Evolutionary conservation across 2,797 vertebrate genomes (phyloP).

Genomic region (Macroramphosus scolopax): DNA sequence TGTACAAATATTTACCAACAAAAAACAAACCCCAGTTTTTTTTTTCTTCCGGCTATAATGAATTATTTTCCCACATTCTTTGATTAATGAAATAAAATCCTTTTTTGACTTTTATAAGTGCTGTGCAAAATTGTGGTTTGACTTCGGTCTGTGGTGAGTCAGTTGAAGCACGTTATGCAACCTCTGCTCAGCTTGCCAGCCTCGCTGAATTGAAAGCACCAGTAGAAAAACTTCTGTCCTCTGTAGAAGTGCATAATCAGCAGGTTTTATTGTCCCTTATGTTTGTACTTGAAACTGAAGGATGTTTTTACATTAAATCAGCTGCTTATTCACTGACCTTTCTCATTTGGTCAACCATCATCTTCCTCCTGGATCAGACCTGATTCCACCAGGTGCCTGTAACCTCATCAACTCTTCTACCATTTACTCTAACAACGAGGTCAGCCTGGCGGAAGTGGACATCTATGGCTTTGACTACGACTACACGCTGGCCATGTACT

Average conservation of each 20-base stretch:
- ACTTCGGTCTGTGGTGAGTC: background rate
- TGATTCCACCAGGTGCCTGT: slow-evolving; percentile 85
- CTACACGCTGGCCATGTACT: slow-evolving; percentile 85
- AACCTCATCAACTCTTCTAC: slow-evolving; percentile 79
- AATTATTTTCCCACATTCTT: background rate
- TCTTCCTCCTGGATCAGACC: slow-evolving; percentile 59
- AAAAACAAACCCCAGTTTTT: too few species aligned
- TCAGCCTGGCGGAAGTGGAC: slow-evolving; percentile 80
- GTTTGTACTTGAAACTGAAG: too few species aligned
- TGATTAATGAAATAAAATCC: too few species aligned
- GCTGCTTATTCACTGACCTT: too few species aligned
- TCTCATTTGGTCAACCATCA: background rate
- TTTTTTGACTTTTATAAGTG: too few species aligned
- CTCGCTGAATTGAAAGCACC: slow-evolving; percentile 14
- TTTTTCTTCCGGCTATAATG: background rate
- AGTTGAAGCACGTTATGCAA: slow-evolving; percentile 36
- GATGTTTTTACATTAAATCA: too few species aligned
- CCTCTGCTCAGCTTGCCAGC: slow-evolving; percentile 11
- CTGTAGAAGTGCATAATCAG: slow-evolving; percentile 15
- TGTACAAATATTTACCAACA: background rate
- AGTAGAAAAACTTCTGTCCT: slow-evolving; percentile 4
- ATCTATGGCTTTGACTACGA: slow-evolving; percentile 90
- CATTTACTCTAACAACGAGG: slow-evolving; percentile 87
- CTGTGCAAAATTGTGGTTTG: too few species aligned
- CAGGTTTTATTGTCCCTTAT: slow-evolving; percentile 18